These are phyloP conservation scores for Morinoia aosen DNA, from an alignment of 2,888 invertebrate species.

Conservation along the genomic window DNA sequence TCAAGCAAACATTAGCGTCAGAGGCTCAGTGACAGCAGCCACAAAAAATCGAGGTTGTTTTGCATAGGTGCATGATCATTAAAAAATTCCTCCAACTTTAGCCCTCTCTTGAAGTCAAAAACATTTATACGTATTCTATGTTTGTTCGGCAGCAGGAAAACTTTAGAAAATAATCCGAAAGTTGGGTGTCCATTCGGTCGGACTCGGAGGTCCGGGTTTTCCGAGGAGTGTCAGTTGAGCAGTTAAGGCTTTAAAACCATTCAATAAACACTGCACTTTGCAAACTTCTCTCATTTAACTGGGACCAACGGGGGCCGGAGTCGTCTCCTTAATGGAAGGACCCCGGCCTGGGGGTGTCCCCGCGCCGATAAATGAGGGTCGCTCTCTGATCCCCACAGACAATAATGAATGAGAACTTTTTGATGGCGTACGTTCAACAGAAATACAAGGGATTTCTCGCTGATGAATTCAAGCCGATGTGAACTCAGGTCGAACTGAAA, in stretches of 20 bases:
- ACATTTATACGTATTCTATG: constrained; percentile 17
- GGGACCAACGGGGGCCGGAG: constrained; percentile 11
- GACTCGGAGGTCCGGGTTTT: constrained; percentile 29
- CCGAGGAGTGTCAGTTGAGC: constrained; percentile 46
- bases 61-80: constrained; percentile 3
- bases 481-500: background rate
- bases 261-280: constrained; percentile 51
- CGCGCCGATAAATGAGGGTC: background rate
- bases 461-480: background rate
- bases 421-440: background rate
- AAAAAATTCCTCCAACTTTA: constrained; percentile 17
- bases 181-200: constrained; percentile 20
- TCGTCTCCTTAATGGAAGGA: constrained; percentile 49
- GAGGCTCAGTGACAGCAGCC: background rate
- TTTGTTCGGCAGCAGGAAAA: background rate
- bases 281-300: constrained; percentile 39
- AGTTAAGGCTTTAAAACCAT: constrained; percentile 51
- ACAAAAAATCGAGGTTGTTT: background rate
- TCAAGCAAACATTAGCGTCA: background rate
- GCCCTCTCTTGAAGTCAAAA: constrained; percentile 10
- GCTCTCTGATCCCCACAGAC: background rate
- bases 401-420: constrained; percentile 12
- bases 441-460: background rate
- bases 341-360: background rate
- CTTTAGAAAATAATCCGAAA: constrained; percentile 19